Base-by-base conservation (phyloP, 64 coral and sea anemone genomes). In the Catalaphyllia jardinei region DNA sequence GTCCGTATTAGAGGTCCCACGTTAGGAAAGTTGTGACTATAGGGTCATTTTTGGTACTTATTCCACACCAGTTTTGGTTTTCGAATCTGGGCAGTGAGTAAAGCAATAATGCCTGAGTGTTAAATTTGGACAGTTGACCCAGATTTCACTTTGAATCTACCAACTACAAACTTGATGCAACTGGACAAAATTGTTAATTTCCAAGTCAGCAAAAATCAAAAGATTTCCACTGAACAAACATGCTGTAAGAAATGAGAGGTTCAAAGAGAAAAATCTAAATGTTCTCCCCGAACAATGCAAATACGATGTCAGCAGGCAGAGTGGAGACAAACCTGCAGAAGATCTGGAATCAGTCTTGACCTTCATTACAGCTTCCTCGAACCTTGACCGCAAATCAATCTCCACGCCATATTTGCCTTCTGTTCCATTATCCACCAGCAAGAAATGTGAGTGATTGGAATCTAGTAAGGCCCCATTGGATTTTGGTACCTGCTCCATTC, bases 391-490 rank as follows among this genome's bases (percentile, higher is more conserved):
- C 61, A 99, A 79, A 75, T 76, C 88, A 76, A 99, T 99, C 73
- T 99, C 97, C 16, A 99, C 97, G 55, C 97, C 97, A 62, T 99
- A 95, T 24, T 99, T 90, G 2, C 94, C 94, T 61, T 93, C 83
- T 28, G 97, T 99, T 33, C 97, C 97, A 77, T 99, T 93, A 78
- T 99, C 97, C 19, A 99, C 97, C 88, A 99, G 31, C 6, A 99
- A 59, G 86, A 99, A 99, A 83, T 99, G 97, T 0, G 97, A 95
- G 79, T 99, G 97, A 30, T 95, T 95, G 27, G 94, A 91, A 78
- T 99, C 97, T 12, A 99, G 51, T 52, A 95, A 62, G 10, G 94
- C 97, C 9, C 94, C 94, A 46, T 46, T 93, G 20, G 62, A 87
- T 71, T 67, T 74, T 76, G 77, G 77, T 4, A 75, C 50, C 64